A percentile compares a stretch with the other conserved stretches of the same genome.
These are phyloP conservation scores for Drosophila subquinaria DNA, from an alignment of 2,888 invertebrate genomes.

Conservation along the genomic window DNA sequence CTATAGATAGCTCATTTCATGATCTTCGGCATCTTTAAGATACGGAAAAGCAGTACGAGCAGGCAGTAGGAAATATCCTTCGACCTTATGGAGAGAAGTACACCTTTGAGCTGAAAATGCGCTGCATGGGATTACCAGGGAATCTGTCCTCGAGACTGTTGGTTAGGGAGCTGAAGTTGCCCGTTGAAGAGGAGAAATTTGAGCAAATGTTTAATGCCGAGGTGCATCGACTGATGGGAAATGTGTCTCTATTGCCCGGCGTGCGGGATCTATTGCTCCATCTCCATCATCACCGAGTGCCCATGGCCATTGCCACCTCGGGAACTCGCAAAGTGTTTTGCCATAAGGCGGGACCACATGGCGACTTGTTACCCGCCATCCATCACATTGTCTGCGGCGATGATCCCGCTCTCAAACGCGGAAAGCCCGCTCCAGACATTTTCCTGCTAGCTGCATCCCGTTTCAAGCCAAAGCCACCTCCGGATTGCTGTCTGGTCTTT, in stretches of 20 bases:
- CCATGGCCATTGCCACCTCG: conserved; percentile 94
- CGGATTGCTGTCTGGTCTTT: conserved; percentile 90
- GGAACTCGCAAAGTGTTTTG: conserved; percentile 89
- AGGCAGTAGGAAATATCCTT: conserved; percentile 89
- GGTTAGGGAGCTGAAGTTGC: conserved; percentile 87
- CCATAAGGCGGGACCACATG: conserved; percentile 88
- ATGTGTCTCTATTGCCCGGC: conserved; percentile 89
- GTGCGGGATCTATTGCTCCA: conserved; percentile 91
- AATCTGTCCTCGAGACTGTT: conserved; percentile 87
- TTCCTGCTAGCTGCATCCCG: conserved; percentile 91
- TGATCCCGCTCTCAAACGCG: conserved; percentile 92
- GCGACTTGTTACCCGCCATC: conserved; percentile 89
- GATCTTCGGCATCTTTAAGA: conserved; percentile 86
- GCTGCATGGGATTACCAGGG: conserved; percentile 89
- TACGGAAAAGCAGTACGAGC: conserved; percentile 91
- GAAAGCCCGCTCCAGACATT: conserved; percentile 95
- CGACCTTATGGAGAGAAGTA: conserved; percentile 89
- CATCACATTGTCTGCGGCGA: conserved; percentile 91
- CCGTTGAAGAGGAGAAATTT: conserved; percentile 88
- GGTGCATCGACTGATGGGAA: conserved; percentile 87
- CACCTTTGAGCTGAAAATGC: conserved; percentile 90
- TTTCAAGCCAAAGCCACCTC: conserved; percentile 90
- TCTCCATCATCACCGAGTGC: conserved; percentile 89
- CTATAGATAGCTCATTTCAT: background rate
- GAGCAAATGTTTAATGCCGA: conserved; percentile 68